A percentile compares a stretch with the other conserved stretches of the same genome.
Evolutionary conservation across 2,113 vertebrate genomes (phyloP).

Genomic region (Benitochromis conjunctus): DNA sequence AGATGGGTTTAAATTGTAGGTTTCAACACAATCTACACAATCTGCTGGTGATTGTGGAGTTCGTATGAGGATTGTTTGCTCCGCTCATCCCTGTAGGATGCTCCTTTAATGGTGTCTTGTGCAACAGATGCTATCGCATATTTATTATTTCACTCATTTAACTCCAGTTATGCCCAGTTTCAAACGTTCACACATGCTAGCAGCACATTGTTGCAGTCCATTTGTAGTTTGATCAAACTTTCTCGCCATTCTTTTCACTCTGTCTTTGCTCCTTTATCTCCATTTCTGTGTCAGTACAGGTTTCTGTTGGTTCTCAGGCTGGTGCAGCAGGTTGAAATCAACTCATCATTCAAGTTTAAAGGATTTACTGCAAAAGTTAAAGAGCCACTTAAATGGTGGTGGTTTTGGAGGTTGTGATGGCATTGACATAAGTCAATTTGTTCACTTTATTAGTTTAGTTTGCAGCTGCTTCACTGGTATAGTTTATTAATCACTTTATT

Average conservation of each 20-base stretch:
- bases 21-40: not conserved
- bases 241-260: not conserved
- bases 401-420: not conserved
- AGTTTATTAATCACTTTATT: too few relatives aligned
- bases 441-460: too few relatives aligned
- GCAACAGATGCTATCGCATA: not conserved
- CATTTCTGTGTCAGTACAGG: not conserved
- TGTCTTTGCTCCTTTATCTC: not conserved
- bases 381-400: fast-evolving
- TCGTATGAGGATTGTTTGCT: not conserved
- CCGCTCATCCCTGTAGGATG: not conserved
- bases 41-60: not conserved
- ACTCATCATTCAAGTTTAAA: fast-evolving
- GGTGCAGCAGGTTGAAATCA: not conserved
- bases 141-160: not conserved
- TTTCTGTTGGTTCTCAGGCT: not conserved
- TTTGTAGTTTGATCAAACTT: not conserved
- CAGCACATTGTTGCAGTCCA: not conserved
- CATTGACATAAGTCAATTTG: too few relatives aligned
- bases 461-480: too few relatives aligned
- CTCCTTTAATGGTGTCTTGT: not conserved
- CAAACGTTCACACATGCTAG: not conserved
- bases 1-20: not conserved
- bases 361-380: not conserved
- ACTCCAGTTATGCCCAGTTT: not conserved